A percentile compares a stretch with the other conserved stretches of the same genome.
phyloP scores from a whole-genome alignment of 2,888 invertebrate genomes.

The Drosophila kuntzei region DNA sequence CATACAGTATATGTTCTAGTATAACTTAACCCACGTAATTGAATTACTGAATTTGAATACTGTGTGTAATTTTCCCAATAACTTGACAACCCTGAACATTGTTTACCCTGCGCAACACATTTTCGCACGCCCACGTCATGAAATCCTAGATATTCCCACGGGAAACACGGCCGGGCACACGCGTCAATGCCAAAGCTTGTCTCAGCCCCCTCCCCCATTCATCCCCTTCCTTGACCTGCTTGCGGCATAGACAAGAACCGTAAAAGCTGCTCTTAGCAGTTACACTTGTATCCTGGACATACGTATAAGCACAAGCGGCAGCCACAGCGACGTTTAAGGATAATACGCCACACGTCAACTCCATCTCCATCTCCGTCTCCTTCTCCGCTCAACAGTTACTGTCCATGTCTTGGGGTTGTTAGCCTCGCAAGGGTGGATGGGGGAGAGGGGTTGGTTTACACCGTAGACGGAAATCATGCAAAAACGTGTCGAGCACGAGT shows the following conservation, averaged over 20 bases:
- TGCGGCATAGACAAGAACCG: slow-evolving; percentile 16
- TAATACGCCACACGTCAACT: slow-evolving; percentile 72
- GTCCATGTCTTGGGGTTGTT: slow-evolving; percentile 52
- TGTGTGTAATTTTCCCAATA: not conserved
- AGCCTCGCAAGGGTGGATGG: slow-evolving; percentile 1
- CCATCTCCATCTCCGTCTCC: slow-evolving; percentile 8
- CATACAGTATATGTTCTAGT: too few relatives aligned
- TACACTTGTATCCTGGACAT: slow-evolving; percentile 65
- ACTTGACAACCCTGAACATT: slow-evolving; percentile 18
- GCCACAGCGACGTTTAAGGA: slow-evolving; percentile 76
- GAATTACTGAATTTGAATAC: not conserved
- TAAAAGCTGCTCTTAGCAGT: slow-evolving; percentile 62
- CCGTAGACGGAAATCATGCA: slow-evolving; percentile 67
- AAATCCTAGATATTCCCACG: slow-evolving; percentile 68
- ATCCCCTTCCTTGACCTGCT: not conserved
- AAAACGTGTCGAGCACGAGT: slow-evolving; percentile 76
- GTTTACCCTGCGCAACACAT: slow-evolving; percentile 15
- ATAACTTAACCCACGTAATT: too few relatives aligned
- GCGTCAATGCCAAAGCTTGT: slow-evolving; percentile 27
- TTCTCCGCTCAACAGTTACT: slow-evolving; percentile 20
- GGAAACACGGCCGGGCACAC: slow-evolving; percentile 59
- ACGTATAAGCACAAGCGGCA: slow-evolving; percentile 59
- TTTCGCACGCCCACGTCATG: slow-evolving; percentile 70
- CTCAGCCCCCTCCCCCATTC: not conserved
- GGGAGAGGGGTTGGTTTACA: not conserved